phyloP scores from a whole-genome alignment of 2,888 invertebrate genomes.

The Nomada goodeniana region DNA sequence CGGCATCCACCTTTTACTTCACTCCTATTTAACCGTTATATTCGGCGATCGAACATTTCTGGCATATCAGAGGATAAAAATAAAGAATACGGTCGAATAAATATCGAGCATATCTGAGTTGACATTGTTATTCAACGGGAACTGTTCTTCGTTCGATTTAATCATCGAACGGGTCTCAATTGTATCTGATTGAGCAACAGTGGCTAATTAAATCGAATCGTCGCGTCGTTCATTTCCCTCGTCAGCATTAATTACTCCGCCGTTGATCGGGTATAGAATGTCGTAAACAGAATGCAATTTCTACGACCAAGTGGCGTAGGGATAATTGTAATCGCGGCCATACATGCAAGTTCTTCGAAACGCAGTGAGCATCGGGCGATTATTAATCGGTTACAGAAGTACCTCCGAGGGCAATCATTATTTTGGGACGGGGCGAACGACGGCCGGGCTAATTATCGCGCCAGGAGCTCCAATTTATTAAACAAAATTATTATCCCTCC shows the following conservation, averaged over 20 bases:
- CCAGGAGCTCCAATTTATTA: slow-evolving; percentile 56
- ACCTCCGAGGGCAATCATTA: slow-evolving; percentile 34
- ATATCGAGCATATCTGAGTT: too few relatives aligned
- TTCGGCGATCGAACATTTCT: too few relatives aligned
- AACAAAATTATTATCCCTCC: slow-evolving; percentile 40
- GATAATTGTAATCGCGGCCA: slow-evolving; percentile 20
- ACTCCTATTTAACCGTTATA: not conserved
- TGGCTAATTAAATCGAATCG: slow-evolving; percentile 34
- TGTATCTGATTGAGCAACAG: not conserved
- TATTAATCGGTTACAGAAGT: slow-evolving; percentile 30
- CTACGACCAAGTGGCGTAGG: slow-evolving; percentile 25
- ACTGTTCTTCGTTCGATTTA: not conserved
- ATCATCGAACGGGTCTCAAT: too few relatives aligned
- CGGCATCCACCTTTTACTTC: not conserved
- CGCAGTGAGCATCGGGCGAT: slow-evolving; percentile 7
- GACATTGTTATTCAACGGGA: not conserved
- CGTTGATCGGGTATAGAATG: not conserved
- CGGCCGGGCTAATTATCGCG: slow-evolving; percentile 47
- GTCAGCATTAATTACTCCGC: slow-evolving; percentile 19
- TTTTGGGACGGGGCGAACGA: slow-evolving; percentile 28
- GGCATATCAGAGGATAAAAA: too few relatives aligned
- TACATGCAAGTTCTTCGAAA: not conserved
- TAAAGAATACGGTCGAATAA: too few relatives aligned
- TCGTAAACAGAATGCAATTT: slow-evolving; percentile 27
- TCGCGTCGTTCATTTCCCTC: slow-evolving; percentile 21